Conservation (phyloP, 2,797 vertebrate genomes). For the Myotis myotis region DNA sequence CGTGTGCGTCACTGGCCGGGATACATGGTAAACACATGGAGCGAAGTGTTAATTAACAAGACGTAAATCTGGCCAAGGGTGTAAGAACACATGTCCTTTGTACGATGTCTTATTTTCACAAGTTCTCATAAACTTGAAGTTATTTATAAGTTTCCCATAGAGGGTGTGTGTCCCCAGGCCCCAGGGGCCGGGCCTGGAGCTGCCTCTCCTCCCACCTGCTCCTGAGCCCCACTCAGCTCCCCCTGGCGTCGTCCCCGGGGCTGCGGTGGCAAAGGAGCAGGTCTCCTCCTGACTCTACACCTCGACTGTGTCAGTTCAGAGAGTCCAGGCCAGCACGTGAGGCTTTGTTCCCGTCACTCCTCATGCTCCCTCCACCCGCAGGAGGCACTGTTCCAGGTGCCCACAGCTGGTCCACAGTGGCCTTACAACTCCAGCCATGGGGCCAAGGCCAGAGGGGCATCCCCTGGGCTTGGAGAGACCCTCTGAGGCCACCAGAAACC, state of each 20-base stretch:
- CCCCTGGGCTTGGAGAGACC: background rate
- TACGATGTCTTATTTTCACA: background rate
- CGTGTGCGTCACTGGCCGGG: background rate
- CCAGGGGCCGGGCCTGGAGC: background rate
- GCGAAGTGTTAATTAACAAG: background rate
- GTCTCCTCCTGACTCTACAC: background rate
- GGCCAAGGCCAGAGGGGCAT: background rate
- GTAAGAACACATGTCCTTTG: background rate
- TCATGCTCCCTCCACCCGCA: background rate
- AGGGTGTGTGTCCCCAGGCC: background rate
- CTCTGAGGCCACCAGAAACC: background rate
- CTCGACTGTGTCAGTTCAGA: background rate
- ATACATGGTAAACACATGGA: background rate
- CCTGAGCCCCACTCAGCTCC: too few relatives aligned
- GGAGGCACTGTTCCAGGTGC: background rate
- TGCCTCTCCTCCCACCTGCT: background rate
- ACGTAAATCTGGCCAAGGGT: background rate
- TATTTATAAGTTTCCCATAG: background rate
- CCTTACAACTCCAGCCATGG: too few relatives aligned
- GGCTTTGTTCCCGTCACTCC: background rate
- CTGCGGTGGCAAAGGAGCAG: too few relatives aligned
- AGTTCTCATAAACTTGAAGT: background rate
- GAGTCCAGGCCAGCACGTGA: background rate
- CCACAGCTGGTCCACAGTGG: background rate
- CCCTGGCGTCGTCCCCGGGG: background rate